Conservation (phyloP, 2,797 vertebrate species). For the Pseudochromis fuscus region DNA sequence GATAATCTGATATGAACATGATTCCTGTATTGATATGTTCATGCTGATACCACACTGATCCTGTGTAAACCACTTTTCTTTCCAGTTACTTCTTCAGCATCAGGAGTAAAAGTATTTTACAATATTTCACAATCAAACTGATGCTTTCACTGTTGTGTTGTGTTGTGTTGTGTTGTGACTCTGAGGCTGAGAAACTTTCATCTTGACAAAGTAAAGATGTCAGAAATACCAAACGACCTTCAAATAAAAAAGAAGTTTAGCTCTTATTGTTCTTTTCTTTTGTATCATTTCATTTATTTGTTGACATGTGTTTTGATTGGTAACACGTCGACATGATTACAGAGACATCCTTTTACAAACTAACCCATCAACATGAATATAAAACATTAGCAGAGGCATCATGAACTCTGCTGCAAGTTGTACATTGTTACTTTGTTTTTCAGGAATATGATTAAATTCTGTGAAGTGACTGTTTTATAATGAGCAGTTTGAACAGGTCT, state of each 20-base stretch:
- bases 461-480: conserved; percentile 21
- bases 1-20: background rate
- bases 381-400: no score
- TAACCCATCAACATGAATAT: background rate
- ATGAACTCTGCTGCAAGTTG: no score
- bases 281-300: background rate
- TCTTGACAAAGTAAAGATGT: no score
- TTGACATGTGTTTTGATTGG: conserved; percentile 6
- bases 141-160: no score
- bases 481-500: conserved; percentile 38
- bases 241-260: no score
- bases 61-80: no score
- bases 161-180: background rate
- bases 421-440: conserved; percentile 7
- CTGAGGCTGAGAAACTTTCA: background rate
- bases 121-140: no score
- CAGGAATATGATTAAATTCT: conserved; percentile 14
- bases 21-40: background rate
- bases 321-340: no score
- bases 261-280: no score
- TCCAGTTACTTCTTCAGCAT: no score
- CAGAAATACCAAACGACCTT: no score
- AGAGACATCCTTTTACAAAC: background rate
- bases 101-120: background rate
- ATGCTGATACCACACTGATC: no score